Percentiles rank a stretch among this genome's conserved stretches.
phyloP scores from a whole-genome alignment of 1,140 invertebrate species.

The Camponotus floridanus region DNA sequence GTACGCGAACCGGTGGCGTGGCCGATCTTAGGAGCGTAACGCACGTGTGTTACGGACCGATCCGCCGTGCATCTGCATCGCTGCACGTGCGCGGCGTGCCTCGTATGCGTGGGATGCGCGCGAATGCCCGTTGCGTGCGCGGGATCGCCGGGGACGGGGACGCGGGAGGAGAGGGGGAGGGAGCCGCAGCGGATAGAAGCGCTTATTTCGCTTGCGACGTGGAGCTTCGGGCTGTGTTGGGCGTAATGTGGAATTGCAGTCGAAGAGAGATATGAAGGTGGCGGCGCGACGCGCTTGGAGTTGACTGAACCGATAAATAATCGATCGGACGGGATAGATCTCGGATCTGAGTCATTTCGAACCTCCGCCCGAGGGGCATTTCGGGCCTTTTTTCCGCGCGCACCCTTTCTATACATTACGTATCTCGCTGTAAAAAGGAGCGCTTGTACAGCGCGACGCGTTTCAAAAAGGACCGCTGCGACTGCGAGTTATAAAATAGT shows the following conservation, averaged over 20 bases:
- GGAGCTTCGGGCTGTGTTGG: conserved; percentile 43
- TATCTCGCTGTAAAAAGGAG: conserved; percentile 20
- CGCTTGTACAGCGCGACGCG: background rate
- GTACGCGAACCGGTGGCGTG: conserved; percentile 66
- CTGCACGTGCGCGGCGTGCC: conserved; percentile 43
- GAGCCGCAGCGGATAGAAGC: conserved; percentile 39
- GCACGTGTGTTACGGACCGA: conserved; percentile 54
- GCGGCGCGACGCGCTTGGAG: conserved; percentile 1
- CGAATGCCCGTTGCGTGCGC: background rate
- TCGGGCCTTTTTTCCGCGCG: background rate
- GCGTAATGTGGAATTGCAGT: conserved; percentile 25
- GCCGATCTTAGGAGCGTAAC: conserved; percentile 50
- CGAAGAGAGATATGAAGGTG: conserved; percentile 3
- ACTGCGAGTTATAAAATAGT: conserved; percentile 56
- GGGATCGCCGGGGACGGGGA: conserved; percentile 38
- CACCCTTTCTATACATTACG: background rate
- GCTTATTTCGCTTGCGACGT: conserved; percentile 39
- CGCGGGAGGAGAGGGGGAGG: no score
- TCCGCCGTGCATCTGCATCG: conserved; percentile 62
- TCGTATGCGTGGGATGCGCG: background rate
- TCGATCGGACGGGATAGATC: conserved; percentile 18
- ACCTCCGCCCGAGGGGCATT: background rate
- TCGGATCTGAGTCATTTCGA: background rate
- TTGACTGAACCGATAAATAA: background rate
- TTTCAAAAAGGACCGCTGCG: conserved; percentile 22